phyloP scores from a whole-genome alignment of 2,113 vertebrate species.

The Heterotilapia buettikoferi region DNA sequence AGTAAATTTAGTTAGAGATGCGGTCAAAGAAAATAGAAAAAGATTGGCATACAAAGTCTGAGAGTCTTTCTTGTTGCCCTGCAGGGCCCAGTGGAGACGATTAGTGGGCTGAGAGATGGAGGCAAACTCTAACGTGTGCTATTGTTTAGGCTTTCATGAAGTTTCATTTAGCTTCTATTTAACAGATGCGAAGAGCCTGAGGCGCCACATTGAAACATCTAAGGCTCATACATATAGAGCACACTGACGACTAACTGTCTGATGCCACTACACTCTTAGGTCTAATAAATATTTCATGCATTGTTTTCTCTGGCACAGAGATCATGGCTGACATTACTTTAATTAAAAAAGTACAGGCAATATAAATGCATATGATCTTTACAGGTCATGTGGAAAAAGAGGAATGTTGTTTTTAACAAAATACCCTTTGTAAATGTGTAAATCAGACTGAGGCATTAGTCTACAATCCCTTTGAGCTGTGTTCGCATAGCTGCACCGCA shows the following conservation, averaged over 20 bases:
- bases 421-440: slow-evolving; percentile 43
- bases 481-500: slow-evolving; percentile 17
- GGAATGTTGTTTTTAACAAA: slow-evolving; percentile 3
- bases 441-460: slow-evolving; percentile 49
- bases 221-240: slow-evolving; percentile 1
- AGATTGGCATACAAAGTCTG: slow-evolving; percentile 13
- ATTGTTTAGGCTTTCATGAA: slow-evolving; percentile 40
- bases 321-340: not conserved
- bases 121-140: not conserved
- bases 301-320: not conserved
- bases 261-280: slow-evolving; percentile 18
- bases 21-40: slow-evolving; percentile 33
- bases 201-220: not conserved
- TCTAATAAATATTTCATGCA: slow-evolving; percentile 28
- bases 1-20: slow-evolving; percentile 20
- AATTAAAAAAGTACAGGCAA: not conserved
- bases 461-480: slow-evolving; percentile 44
- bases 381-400: not conserved
- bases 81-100: slow-evolving; percentile 13
- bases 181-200: slow-evolving; percentile 14
- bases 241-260: slow-evolving; percentile 3
- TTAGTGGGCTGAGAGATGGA: slow-evolving; percentile 19
- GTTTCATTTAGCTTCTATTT: slow-evolving; percentile 26
- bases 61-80: slow-evolving; percentile 45
- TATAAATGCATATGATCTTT: not conserved